Base-by-base conservation (phyloP, 92 coral and sea anemone genomes). In the Heteractis magnifica region DNA sequence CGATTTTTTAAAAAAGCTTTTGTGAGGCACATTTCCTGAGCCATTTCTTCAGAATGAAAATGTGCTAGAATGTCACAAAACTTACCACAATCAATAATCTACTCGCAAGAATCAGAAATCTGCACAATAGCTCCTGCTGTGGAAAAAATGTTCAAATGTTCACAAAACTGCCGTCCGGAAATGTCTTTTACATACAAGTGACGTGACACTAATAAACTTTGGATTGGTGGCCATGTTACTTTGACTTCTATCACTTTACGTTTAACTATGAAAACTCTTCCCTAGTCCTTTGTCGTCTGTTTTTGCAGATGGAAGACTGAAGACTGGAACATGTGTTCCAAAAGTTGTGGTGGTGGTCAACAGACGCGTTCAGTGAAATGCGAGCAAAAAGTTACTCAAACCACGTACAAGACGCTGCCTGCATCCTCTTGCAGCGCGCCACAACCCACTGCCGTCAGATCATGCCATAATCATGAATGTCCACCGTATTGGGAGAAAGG, bases 321-420 rank as follows among this genome's bases (percentile, higher is more conserved):
- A 5, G 84, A 83, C 68, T 90, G 90, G 90, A 87, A 76, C 44
- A 77, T 71, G 50, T 93, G 97, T 49, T 86, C 94, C 13, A 79
- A 84, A 78, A 79, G 48, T 6, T 93, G 97, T 75, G 94, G 89
- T 44, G 92, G 94, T 56, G 97, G 97, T 72, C 87, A 77, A 71
- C 92, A 86, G 82, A 79, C 48, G n/a, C 86, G 97, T 3, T 77
- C 78, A 49, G 75, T 93, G 62, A 80, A 78, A 78, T 93, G 97
- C 81, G 87, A 72, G 49, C 97, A 87, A 41, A 89, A 86, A 6
- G 72, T 86, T 13, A 58, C 87, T 48, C 79, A 83, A 56, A 59
- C 18, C 26, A 70, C 71, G 6, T 82, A 73, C 21, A 34, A 52
- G n/a, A 77, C 80, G 19, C 72, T 87, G 3, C 72, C 78, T 23